Percentiles rank a stretch among this genome's conserved stretches.
phyloP scores from a whole-genome alignment of 2,797 vertebrate species.

The Trematomus bernacchii region DNA sequence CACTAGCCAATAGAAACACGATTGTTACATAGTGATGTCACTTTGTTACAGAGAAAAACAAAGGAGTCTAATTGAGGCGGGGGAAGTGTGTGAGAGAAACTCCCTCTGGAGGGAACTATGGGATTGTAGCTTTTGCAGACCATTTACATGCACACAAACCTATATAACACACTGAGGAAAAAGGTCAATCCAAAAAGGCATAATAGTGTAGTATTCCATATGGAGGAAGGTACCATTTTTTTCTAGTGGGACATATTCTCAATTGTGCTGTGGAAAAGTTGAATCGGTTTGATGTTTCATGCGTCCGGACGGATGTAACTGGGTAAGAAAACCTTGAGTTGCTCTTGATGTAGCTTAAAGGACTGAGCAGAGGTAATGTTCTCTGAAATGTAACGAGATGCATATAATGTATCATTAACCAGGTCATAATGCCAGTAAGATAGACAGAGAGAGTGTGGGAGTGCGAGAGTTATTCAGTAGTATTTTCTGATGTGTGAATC shows the following conservation, averaged over 20 bases:
- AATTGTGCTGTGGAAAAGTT: not conserved
- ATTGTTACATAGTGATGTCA: too few relatives aligned
- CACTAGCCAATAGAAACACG: too few relatives aligned
- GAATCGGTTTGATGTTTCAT: not conserved
- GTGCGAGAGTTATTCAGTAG: not conserved
- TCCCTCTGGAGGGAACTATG: too few relatives aligned
- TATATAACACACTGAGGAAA: too few relatives aligned
- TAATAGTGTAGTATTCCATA: not conserved
- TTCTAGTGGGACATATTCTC: not conserved
- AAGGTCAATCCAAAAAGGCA: too few relatives aligned
- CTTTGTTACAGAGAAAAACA: too few relatives aligned
- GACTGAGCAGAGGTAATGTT: constrained; percentile 1
- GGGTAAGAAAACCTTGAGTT: not conserved
- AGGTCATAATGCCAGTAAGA: not conserved
- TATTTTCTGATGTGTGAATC: constrained; percentile 15
- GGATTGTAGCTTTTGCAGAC: too few relatives aligned
- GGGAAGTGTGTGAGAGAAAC: too few relatives aligned
- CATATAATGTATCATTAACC: constrained; percentile 39
- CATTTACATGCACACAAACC: too few relatives aligned
- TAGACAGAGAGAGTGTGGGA: not conserved
- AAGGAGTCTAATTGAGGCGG: too few relatives aligned
- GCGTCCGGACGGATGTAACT: not conserved
- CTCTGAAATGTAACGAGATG: constrained; percentile 1
- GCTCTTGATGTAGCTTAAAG: not conserved
- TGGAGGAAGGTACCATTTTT: not conserved